Conservation (phyloP, 2,797 vertebrate species). For the Falco columbarius region DNA sequence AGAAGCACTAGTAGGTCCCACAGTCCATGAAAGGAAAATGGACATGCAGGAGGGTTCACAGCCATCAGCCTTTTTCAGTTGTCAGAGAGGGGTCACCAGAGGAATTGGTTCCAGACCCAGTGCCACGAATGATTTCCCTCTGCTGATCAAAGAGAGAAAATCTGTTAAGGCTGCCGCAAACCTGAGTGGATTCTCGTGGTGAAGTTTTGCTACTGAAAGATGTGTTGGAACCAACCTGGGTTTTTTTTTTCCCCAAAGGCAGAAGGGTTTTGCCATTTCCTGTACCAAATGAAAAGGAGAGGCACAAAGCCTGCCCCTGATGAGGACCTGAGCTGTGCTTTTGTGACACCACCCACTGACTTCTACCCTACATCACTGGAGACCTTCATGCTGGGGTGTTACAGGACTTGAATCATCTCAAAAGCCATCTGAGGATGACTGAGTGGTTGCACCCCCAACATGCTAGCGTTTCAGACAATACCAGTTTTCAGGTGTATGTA, state of each 20-base stretch:
- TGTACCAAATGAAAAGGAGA: neutral
- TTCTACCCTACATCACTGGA: neutral
- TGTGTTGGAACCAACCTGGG: neutral
- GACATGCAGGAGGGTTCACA: neutral
- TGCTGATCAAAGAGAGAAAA: neutral
- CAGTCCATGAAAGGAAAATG: neutral
- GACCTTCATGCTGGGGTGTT: rapidly evolving
- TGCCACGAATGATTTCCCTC: neutral
- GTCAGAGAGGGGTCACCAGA: neutral
- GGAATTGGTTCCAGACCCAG: neutral
- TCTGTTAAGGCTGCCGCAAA: neutral
- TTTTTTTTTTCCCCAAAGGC: neutral
- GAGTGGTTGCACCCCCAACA: neutral
- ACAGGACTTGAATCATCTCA: neutral
- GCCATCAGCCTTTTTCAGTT: neutral
- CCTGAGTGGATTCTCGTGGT: neutral
- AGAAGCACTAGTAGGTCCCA: neutral
- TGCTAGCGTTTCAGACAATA: neutral
- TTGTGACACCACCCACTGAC: neutral
- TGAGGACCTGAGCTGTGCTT: neutral
- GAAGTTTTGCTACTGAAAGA: neutral
- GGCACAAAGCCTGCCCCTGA: neutral
- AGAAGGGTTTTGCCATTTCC: neutral
- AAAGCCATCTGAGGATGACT: neutral
- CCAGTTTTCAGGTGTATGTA: neutral